phyloP scores from a whole-genome alignment of 1,140 invertebrate genomes.

The Pogonus chalceus region DNA sequence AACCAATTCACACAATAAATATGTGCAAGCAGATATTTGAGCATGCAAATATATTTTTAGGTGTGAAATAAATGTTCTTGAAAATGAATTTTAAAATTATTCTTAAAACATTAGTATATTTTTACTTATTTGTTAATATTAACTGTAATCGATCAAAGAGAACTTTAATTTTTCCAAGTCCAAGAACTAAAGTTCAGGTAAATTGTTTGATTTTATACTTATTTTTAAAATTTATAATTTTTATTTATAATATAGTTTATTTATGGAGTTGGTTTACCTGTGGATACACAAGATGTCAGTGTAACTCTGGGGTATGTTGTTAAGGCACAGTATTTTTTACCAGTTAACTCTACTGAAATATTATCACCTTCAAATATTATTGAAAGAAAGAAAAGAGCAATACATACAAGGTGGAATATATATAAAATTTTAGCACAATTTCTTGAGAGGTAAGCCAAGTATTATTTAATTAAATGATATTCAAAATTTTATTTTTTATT shows the following conservation, averaged over 20 bases:
- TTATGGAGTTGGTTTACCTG: constrained; percentile 27
- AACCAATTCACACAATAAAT: too few relatives aligned
- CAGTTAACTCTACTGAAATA: constrained; percentile 24
- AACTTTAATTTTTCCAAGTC: background rate
- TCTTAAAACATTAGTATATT: too few relatives aligned
- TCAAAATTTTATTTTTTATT: too few relatives aligned
- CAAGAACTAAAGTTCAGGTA: background rate
- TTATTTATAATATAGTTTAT: constrained; percentile 23
- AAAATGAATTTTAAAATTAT: too few relatives aligned
- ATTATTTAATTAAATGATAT: too few relatives aligned
- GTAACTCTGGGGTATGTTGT: constrained; percentile 27
- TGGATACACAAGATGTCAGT: constrained; percentile 23
- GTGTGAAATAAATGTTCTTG: too few relatives aligned
- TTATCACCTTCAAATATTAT: constrained; percentile 22
- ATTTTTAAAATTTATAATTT: background rate
- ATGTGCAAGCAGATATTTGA: too few relatives aligned
- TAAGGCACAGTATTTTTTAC: constrained; percentile 28
- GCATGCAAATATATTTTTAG: too few relatives aligned
- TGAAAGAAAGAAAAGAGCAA: constrained; percentile 20
- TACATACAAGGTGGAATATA: constrained; percentile 27
- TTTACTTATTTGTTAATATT: too few relatives aligned
- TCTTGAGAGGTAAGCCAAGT: constrained; percentile 26
- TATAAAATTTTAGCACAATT: constrained; percentile 28
- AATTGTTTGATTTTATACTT: background rate
- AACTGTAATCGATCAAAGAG: background rate